A percentile compares a stretch with the other conserved stretches of the same genome.
Evolutionary conservation across 2,888 invertebrate species (phyloP).

Genomic region (Petrolisthes cinctipes): DNA sequence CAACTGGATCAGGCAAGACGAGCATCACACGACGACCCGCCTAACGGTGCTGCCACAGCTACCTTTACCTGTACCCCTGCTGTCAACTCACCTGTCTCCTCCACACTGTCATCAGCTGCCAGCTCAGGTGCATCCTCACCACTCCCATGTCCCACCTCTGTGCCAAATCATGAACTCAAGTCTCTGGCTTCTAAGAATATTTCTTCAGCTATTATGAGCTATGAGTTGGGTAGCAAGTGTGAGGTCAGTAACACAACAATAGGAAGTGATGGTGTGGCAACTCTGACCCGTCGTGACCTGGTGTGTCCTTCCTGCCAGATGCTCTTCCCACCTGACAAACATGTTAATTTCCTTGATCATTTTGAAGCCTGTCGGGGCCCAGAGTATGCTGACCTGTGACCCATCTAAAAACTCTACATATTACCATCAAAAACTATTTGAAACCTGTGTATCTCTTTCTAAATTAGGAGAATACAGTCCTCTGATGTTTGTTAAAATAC

Average conservation of each 20-base stretch:
- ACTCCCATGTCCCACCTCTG: neutral
- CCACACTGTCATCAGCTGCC: constrained; percentile 40
- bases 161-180: constrained; percentile 41
- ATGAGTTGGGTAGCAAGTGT: constrained; percentile 55
- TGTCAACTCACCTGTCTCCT: constrained; percentile 52
- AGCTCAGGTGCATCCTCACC: constrained; percentile 53
- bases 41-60: constrained; percentile 50
- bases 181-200: constrained; percentile 65
- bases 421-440: too few relatives aligned
- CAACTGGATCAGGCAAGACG: constrained; percentile 50
- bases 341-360: constrained; percentile 68
- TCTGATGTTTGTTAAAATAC: too few relatives aligned
- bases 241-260: constrained; percentile 13
- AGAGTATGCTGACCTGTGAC: constrained; percentile 59
- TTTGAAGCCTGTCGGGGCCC: constrained; percentile 67
- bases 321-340: constrained; percentile 68
- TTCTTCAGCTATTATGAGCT: constrained; percentile 65
- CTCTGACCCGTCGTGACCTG: constrained; percentile 67
- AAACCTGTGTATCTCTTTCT: too few relatives aligned
- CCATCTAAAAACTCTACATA: neutral
- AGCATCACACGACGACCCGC: constrained; percentile 54
- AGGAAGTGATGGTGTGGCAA: constrained; percentile 65
- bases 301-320: constrained; percentile 68
- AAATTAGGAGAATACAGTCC: too few relatives aligned
- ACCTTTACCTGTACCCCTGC: constrained; percentile 52